Evolutionary conservation across 2,797 vertebrate genomes (phyloP), one percentile per base, ranked within the genome.

Genomic region (Chrosomus eos): DNA sequence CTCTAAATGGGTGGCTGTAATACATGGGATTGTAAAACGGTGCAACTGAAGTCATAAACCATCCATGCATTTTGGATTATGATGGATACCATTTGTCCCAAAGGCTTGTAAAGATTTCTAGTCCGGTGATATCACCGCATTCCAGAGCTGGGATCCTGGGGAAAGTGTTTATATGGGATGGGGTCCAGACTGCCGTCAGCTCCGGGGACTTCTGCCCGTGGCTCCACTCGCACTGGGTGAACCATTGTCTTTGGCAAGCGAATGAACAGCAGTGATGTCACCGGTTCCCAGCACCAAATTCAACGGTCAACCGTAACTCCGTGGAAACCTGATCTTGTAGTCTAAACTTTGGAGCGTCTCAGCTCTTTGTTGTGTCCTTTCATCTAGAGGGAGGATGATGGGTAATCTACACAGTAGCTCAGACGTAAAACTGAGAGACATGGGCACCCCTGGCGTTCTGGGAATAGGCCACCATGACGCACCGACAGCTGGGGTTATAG

Each of bases 41-140:
- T 71, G 67, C 43, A 77, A 87, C 83, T 81, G 23, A 84, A 79
- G 76, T 87, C 83, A 86, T 90, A 90, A 90, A 92, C 67, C 74
- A 33, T 84, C 80, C 70, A 85, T 36, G 84, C 88, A 81, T 88
- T 84, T 90, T 76, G 84, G 85, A 71, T 86, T 85, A 88, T 93
- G 93, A 94, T 90, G 91, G 88, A 93, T 93, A 72, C 88, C 80
- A 64, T 92, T 91, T 90, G 70, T 87, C 83, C 82, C 82, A 71
- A 81, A 84, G 85, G 89, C 77, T 85, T 90, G 84, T 90, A 90
- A 93, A 91, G 90, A 23, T 86, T 89, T 90, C 81, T 87, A 77
- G 87, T 89, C 88, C 87, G 87, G 75, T 93, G 92, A 93, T 90
- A 93, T 93, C 91, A 91, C 86, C 87, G 73, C 86, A 88, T 91